Evolutionary conservation across 2,888 invertebrate species (phyloP), one percentile per base, ranked within the genome.

Genomic region (Philereme transversata): DNA sequence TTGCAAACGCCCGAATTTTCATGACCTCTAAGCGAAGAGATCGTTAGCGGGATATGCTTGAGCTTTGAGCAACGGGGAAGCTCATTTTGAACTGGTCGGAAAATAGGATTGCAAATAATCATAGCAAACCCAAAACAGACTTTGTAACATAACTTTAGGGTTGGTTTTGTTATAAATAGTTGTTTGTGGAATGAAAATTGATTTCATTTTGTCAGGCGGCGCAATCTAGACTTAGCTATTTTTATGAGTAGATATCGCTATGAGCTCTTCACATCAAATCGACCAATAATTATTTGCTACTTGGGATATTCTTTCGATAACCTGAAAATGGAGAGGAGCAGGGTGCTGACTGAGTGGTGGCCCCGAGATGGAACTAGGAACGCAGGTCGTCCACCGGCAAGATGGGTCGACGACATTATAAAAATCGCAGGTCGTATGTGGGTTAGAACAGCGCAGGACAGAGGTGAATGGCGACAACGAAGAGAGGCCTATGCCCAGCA

Each of bases 161-260:
- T 7, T 38, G 55, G 33, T 61, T 70, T 75, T 79, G 48, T 33
- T 36, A 50, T 10, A 5, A 5, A 36, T 4, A 0, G 40, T 47
- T 55, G 74, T 70, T 75, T 71, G 72, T 73, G 70, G 74, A 73
- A 65, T 65, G 73, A 72, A 77, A 81, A 79, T 81, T 79, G 78
- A 82, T 82, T 80, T 80, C 67, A 75, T 67, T 61, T 52, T 53
- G 58, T 59, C 53, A 56, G 68, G 68, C 69, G 70, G 68, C 71
- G 67, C 70, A 74, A 64, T 76, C 76, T 78, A 74, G 73, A 70
- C 62, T 65, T 58, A n/a, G n/a, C n/a, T 60, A 64, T 55, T 53
- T 62, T 57, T 43, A 50, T 56, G 43, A 58, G 45, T 53, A 3
- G 22, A 22, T 47, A 52, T 60, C 9, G 34, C 48, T 48, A 10